Evolutionary conservation across 2,797 vertebrate species (phyloP).

Genomic region (Danio kyathit): DNA sequence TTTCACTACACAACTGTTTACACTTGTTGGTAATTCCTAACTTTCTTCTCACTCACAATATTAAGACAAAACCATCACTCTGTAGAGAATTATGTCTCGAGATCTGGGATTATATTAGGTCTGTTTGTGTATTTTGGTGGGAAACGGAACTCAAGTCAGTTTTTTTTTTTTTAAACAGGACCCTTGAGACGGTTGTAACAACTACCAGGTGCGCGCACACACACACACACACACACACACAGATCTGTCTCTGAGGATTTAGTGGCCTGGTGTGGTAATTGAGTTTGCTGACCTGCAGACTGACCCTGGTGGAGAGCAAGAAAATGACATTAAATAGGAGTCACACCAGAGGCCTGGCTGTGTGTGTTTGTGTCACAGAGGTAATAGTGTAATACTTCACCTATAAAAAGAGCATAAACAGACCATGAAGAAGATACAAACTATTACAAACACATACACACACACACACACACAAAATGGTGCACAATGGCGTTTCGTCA

Average conservation of each 20-base stretch:
- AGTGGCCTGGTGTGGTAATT: constrained; percentile 80
- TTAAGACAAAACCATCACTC: neutral
- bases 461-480: constrained; percentile 6
- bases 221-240: constrained; percentile 46
- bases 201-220: constrained; percentile 74
- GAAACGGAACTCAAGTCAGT: constrained; percentile 60
- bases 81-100: constrained; percentile 14
- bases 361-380: constrained; percentile 52
- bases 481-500: neutral
- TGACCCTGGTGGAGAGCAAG: constrained; percentile 79
- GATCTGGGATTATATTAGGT: constrained; percentile 8
- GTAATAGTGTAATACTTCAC: constrained; percentile 47
- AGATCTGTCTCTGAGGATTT: constrained; percentile 77
- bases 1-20: neutral
- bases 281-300: constrained; percentile 80
- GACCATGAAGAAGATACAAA: constrained; percentile 32
- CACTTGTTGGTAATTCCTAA: neutral
- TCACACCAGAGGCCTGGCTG: constrained; percentile 65
- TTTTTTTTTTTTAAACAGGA: constrained; percentile 75
- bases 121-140: constrained; percentile 53
- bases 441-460: constrained; percentile 29
- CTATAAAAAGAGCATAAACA: constrained; percentile 31
- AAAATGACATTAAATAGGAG: constrained; percentile 82
- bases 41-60: neutral
- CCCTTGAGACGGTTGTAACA: constrained; percentile 74